These are phyloP conservation scores for Myzus persicae DNA, from an alignment of 1,140 invertebrate species.

Conservation along the genomic window DNA sequence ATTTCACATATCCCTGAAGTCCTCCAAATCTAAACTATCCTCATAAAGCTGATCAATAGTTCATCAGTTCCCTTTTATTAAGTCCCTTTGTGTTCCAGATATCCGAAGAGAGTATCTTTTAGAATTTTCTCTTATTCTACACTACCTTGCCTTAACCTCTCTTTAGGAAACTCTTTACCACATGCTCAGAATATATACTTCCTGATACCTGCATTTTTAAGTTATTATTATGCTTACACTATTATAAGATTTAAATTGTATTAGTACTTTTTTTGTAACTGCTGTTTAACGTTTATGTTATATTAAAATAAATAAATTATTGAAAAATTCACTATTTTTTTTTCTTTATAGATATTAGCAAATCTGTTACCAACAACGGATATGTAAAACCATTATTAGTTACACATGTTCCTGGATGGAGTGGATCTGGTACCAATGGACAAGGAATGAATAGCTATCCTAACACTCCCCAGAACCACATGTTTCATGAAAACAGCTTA, in stretches of 20 bases:
- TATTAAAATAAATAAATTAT: neutral
- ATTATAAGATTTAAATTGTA: no score
- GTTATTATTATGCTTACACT: no score
- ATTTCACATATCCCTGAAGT: neutral
- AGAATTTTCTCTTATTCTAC: no score
- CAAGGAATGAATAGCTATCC: slow-evolving; percentile 64
- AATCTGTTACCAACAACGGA: slow-evolving; percentile 77
- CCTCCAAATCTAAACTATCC: neutral
- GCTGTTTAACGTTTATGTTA: neutral
- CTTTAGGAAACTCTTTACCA: no score
- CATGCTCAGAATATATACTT: no score
- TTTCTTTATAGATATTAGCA: slow-evolving; percentile 69
- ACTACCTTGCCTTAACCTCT: no score
- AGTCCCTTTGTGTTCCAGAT: no score
- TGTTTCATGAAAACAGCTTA: slow-evolving; percentile 68
- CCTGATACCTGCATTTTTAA: no score
- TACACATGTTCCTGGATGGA: slow-evolving; percentile 81
- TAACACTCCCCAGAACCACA: slow-evolving; percentile 64
- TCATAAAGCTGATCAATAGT: no score
- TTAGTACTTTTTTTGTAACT: no score
- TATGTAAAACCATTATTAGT: slow-evolving; percentile 87
- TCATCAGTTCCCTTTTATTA: no score
- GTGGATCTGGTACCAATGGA: slow-evolving; percentile 63
- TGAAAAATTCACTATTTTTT: neutral
- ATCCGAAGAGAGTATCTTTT: no score